Evolutionary conservation across 2,113 vertebrate species (phyloP), one percentile per base, ranked within the genome.

Genomic region (Cettia cetti): DNA sequence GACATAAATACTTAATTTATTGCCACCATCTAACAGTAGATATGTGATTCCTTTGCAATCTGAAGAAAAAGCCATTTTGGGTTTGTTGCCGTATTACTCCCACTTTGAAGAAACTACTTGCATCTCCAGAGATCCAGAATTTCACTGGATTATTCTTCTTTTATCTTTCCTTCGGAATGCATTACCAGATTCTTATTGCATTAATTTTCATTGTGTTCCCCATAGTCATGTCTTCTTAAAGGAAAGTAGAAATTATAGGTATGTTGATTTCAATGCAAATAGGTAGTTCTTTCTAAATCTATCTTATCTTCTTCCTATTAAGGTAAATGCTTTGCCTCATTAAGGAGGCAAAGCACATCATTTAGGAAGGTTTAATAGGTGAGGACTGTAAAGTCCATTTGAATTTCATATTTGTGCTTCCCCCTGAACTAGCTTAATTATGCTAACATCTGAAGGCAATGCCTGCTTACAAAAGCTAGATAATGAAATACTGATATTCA

Each of bases 401-500:
- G 81, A 84, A 89, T 93, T 95, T 85, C 81, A 68, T 85, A 93
- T 82, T 91, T 90, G 21, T 91, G 13, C 74, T 89, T 91, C 44
- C 52, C 30, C 40, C 39, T 1, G 2, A 78, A 89, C 56, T 68
- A 85, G 27, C 50, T 89, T 86, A 85, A 95, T 95, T 94, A 89
- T 71, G 12, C 31, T 47, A 76, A 82, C 13, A 45, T 89, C 53
- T 89, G 70, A 93, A 95, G 50, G 74, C 72, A 82, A 31, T 76
- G 49, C 44, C 57, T 0, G 0, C 61, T 91, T 85, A 87, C 82
- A 94, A 94, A 96, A 94, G 79, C 52, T 56, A 39, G 47, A 64
- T 96, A 94, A 95, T 94, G 77, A 84, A 94, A 89, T 86, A 78
- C 64, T 77, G 54, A 74, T 93, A 93, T 88, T 83, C 52, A 56